Conservation (phyloP, 1,140 invertebrate species). For the Musca vetustissima region DNA sequence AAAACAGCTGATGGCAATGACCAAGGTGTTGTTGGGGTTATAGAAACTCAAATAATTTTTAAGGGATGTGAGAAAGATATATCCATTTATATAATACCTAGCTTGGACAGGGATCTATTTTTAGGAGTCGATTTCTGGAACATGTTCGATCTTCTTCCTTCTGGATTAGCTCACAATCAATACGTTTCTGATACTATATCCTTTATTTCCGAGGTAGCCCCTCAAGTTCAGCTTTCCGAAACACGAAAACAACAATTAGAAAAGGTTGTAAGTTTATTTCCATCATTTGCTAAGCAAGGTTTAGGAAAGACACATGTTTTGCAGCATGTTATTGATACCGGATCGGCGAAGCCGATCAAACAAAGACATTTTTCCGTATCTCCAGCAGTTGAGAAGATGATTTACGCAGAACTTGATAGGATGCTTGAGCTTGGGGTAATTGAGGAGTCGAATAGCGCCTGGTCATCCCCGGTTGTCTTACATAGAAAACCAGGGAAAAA, state of each 20-base stretch:
- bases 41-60: no score
- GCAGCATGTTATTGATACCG: constrained; percentile 5
- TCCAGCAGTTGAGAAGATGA: constrained; percentile 30
- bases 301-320: neutral
- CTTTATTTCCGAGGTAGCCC: neutral
- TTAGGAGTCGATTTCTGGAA: no score
- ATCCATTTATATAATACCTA: no score
- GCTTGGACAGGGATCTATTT: no score
- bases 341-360: neutral
- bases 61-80: no score
- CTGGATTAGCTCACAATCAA: no score
- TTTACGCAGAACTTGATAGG: constrained; percentile 26
- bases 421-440: constrained; percentile 29
- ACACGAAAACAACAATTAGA: neutral
- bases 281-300: constrained; percentile 7
- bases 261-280: neutral
- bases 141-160: no score
- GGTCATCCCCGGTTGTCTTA: constrained; percentile 28
- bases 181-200: no score
- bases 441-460: constrained; percentile 28
- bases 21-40: no score
- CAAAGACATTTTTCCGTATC: constrained; percentile 29
- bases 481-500: constrained; percentile 21
- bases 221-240: neutral
- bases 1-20: no score